Conservation (phyloP, 2,888 invertebrate species). For the Cryptosula pallasiana region DNA sequence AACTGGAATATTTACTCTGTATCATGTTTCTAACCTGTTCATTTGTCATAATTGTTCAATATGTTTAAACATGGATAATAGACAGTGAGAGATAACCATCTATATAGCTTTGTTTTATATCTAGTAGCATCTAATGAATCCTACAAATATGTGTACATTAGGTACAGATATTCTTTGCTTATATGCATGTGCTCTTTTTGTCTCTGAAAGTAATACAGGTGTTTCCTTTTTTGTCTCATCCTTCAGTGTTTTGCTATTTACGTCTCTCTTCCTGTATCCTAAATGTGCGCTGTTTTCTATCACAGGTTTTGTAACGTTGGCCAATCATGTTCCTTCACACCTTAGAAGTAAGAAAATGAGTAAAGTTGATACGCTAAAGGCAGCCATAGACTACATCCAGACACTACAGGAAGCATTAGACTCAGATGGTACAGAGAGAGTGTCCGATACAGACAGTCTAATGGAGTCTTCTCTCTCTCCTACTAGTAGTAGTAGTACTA, state of each 20-base stretch:
- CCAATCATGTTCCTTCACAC: constrained; percentile 19
- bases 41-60: neutral
- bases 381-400: constrained; percentile 24
- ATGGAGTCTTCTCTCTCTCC: neutral
- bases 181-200: too few species aligned
- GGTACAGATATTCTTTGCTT: too few species aligned
- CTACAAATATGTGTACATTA: too few species aligned
- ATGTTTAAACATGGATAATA: neutral
- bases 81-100: neutral
- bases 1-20: neutral
- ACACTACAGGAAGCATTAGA: constrained; percentile 22
- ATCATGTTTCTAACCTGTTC: neutral
- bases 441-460: neutral
- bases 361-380: constrained; percentile 27
- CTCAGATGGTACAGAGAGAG: neutral
- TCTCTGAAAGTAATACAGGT: too few species aligned
- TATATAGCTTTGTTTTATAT: too few species aligned
- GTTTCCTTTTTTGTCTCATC: too few species aligned
- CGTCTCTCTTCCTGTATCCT: too few species aligned
- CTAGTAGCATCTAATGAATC: too few species aligned
- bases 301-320: constrained; percentile 22
- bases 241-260: too few species aligned
- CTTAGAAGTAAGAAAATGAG: constrained; percentile 25
- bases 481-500: neutral
- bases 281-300: too few species aligned